These are phyloP conservation scores for Drosophila ambigua DNA, from an alignment of 1,140 invertebrate genomes.

Conservation along the genomic window DNA sequence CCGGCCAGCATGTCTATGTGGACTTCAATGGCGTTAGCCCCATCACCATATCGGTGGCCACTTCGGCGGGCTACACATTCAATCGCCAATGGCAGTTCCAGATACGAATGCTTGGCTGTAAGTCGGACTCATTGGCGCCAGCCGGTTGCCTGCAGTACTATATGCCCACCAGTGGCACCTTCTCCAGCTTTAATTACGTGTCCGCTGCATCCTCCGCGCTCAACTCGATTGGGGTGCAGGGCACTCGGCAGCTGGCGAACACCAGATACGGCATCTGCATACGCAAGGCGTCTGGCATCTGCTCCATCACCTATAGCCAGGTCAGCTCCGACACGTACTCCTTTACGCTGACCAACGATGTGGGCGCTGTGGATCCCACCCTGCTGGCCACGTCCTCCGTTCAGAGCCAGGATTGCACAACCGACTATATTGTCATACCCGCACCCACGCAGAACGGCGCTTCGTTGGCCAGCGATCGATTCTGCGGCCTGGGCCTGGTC, in stretches of 20 bases:
- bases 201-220: conserved; percentile 85
- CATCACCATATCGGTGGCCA: conserved; percentile 88
- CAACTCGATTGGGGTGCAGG: conserved; percentile 83
- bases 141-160: conserved; percentile 92
- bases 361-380: conserved; percentile 85
- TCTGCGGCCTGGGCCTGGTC: conserved; percentile 89
- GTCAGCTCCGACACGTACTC: conserved; percentile 85
- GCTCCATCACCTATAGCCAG: conserved; percentile 80
- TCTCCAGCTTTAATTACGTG: conserved; percentile 91
- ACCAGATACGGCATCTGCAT: conserved; percentile 88
- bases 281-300: conserved; percentile 71
- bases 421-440: conserved; percentile 90
- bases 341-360: conserved; percentile 89
- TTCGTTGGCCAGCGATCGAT: conserved; percentile 86
- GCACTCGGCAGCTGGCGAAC: conserved; percentile 89
- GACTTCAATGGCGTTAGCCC: conserved; percentile 89
- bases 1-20: conserved; percentile 91
- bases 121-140: conserved; percentile 86
- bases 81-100: conserved; percentile 91
- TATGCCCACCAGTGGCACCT: conserved; percentile 86
- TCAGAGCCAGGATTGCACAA: conserved; percentile 86
- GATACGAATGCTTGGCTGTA: conserved; percentile 89
- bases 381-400: conserved; percentile 85
- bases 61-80: conserved; percentile 86
- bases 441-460: conserved; percentile 85